phyloP scores from a whole-genome alignment of 2,113 vertebrate genomes.

The Scatophagus argus region DNA sequence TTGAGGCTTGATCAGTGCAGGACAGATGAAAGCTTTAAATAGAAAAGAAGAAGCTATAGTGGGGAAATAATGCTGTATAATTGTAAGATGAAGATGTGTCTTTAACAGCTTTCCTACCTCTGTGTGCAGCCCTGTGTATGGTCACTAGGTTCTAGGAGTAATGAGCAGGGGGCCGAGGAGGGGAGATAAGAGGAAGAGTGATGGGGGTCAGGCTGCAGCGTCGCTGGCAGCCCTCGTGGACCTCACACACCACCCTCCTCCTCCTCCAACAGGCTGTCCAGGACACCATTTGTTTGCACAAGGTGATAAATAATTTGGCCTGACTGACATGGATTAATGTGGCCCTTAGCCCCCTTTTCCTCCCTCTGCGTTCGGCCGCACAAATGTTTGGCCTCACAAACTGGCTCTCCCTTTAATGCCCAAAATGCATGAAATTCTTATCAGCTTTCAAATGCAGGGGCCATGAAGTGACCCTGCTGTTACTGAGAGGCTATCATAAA shows the following conservation, averaged over 20 bases:
- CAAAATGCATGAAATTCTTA: constrained; percentile 71
- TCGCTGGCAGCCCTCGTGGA: constrained; percentile 71
- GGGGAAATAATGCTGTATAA: constrained; percentile 39
- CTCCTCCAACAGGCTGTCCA: constrained; percentile 64
- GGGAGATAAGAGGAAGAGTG: constrained; percentile 82
- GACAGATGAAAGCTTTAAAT: constrained; percentile 34
- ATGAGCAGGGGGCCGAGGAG: constrained; percentile 72
- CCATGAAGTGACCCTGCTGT: constrained; percentile 40
- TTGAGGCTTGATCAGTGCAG: constrained; percentile 33
- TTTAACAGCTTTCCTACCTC: constrained; percentile 45
- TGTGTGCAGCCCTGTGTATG: constrained; percentile 35
- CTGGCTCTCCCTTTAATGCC: constrained; percentile 24
- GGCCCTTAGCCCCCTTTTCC: constrained; percentile 78
- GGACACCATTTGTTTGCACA: constrained; percentile 83
- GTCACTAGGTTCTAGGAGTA: constrained; percentile 70
- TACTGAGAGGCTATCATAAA: constrained; percentile 44
- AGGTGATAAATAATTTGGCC: constrained; percentile 89
- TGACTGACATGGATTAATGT: constrained; percentile 85
- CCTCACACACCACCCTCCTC: constrained; percentile 57
- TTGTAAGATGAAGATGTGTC: constrained; percentile 65
- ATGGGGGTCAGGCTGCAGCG: constrained; percentile 80
- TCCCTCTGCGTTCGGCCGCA: constrained; percentile 76
- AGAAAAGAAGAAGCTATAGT: constrained; percentile 11
- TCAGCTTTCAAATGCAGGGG: constrained; percentile 55
- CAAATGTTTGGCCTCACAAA: constrained; percentile 61